Percentiles rank a stretch among this genome's conserved stretches.
phyloP scores from a whole-genome alignment of 2,888 invertebrate species.

The Meandrusa payeni region DNA sequence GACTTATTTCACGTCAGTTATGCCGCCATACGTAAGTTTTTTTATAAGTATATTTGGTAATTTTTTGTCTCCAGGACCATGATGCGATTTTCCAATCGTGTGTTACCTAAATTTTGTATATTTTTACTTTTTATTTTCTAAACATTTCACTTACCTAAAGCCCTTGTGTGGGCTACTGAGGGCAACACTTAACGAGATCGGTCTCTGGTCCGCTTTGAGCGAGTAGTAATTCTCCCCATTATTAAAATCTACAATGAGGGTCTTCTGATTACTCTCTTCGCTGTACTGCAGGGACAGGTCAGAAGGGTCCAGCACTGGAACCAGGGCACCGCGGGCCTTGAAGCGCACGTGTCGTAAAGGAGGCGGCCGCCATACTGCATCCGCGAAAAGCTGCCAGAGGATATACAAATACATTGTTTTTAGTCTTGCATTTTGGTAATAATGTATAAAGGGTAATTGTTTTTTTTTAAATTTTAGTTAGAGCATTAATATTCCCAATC shows the following conservation, averaged over 20 bases:
- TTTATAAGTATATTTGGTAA: too few species aligned
- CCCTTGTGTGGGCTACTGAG: conserved; percentile 62
- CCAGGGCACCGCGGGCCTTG: conserved; percentile 60
- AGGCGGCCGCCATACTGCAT: conserved; percentile 72
- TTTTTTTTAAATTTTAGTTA: too few species aligned
- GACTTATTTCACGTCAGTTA: too few species aligned
- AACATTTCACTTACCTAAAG: conserved; percentile 50
- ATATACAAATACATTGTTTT: too few species aligned
- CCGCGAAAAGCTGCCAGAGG: conserved; percentile 55
- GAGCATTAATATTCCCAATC: too few species aligned
- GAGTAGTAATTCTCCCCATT: conserved; percentile 54
- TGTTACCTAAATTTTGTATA: too few species aligned
- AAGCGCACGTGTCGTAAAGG: conserved; percentile 63
- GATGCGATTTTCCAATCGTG: too few species aligned
- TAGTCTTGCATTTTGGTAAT: too few species aligned
- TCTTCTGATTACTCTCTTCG: conserved; percentile 43
- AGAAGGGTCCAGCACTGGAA: conserved; percentile 55
- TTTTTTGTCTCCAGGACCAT: too few species aligned
- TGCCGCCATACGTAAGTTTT: too few species aligned
- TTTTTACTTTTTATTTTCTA: too few species aligned
- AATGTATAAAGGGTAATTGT: too few species aligned
- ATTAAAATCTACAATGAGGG: conserved; percentile 51
- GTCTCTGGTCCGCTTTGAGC: conserved; percentile 57
- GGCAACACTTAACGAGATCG: conserved; percentile 48
- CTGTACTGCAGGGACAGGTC: conserved; percentile 50